Conservation (phyloP, 2,113 vertebrate genomes). For the Benitochromis conjunctus region DNA sequence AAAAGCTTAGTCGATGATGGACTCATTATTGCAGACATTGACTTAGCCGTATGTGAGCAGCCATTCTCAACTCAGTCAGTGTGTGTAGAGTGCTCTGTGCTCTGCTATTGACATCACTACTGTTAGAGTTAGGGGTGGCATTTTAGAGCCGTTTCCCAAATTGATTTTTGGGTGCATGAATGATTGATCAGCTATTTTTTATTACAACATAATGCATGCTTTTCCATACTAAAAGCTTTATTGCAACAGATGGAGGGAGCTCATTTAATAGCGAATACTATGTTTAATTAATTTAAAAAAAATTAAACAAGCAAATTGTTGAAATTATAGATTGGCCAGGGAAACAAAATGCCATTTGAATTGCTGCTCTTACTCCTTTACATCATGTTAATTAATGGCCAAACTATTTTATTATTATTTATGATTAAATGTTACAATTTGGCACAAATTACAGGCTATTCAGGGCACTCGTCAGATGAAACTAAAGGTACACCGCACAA, state of each 20-base stretch:
- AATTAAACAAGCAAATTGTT: background rate
- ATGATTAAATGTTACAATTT: background rate
- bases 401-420: background rate
- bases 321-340: background rate
- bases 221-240: background rate
- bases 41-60: background rate
- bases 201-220: background rate
- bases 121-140: background rate
- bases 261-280: background rate
- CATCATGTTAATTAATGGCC: background rate
- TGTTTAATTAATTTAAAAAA: background rate
- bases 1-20: background rate
- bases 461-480: background rate
- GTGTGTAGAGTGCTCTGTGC: background rate
- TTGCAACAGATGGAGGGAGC: background rate
- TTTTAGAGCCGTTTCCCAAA: background rate
- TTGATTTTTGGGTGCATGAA: background rate
- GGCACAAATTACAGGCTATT: background rate
- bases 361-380: background rate
- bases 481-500: background rate
- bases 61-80: background rate
- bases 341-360: background rate
- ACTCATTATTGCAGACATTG: conserved; percentile 19
- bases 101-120: background rate
- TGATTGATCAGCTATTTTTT: background rate